phyloP scores from a whole-genome alignment of 2,888 invertebrate species.

The Mythimna pallens region DNA sequence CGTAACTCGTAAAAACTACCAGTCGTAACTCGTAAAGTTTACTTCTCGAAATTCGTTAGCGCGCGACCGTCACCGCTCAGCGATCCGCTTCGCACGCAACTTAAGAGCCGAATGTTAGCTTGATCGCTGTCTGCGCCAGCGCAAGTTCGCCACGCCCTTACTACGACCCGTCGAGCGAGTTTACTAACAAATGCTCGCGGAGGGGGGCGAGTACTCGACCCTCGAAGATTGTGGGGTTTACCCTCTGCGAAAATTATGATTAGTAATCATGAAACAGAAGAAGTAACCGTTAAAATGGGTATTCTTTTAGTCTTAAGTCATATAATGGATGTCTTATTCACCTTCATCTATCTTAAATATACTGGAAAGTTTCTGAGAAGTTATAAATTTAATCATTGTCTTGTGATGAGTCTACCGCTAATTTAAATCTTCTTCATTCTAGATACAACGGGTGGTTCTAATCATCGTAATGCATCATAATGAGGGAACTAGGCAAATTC shows the following conservation, averaged over 20 bases:
- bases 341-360: background rate
- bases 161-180: constrained; percentile 53
- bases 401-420: background rate
- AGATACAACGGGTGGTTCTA: background rate
- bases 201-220: constrained; percentile 39
- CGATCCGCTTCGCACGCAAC: constrained; percentile 88
- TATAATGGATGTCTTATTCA: background rate
- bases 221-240: constrained; percentile 43
- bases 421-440: background rate
- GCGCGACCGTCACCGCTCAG: constrained; percentile 85
- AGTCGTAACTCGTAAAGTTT: constrained; percentile 22
- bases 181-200: constrained; percentile 46
- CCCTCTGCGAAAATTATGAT: constrained; percentile 15
- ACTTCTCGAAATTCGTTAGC: constrained; percentile 57
- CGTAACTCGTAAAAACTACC: constrained; percentile 41
- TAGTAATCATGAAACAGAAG: background rate
- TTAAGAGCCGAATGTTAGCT: constrained; percentile 77
- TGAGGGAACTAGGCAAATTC: constrained; percentile 5
- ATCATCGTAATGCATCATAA: background rate
- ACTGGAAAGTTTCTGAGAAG: background rate
- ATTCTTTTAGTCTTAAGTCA: constrained; percentile 18
- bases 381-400: background rate
- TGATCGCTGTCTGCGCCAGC: constrained; percentile 46
- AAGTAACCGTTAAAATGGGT: constrained; percentile 20
- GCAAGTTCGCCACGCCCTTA: constrained; percentile 52